Evolutionary conservation across 2,888 invertebrate species (phyloP).

Genomic region (Nemotelus pantherinus): DNA sequence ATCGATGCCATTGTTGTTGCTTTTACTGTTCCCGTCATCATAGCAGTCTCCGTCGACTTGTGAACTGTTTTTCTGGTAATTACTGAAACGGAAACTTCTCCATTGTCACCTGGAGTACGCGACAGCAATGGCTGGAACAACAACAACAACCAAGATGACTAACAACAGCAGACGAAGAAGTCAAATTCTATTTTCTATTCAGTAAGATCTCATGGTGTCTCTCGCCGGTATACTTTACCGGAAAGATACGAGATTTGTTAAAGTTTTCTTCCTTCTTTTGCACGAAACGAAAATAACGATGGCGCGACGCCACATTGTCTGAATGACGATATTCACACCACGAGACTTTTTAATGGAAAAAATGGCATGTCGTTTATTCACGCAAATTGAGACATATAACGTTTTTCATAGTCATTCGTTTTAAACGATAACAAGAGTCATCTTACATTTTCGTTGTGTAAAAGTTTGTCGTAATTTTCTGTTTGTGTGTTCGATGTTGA

Average conservation of each 20-base stretch:
- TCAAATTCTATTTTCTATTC: background rate
- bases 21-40: background rate
- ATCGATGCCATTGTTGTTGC: conserved; percentile 4
- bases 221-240: background rate
- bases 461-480: too few species aligned
- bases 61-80: conserved; percentile 41
- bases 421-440: conserved; percentile 31
- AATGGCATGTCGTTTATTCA: conserved; percentile 38
- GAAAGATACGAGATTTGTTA: conserved; percentile 1
- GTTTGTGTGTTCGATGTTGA: too few species aligned
- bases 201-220: background rate
- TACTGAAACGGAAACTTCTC: conserved; percentile 41
- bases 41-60: background rate
- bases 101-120: conserved; percentile 36
- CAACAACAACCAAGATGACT: too few species aligned
- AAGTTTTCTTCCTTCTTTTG: background rate
- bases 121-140: background rate
- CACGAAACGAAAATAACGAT: too few species aligned
- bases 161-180: too few species aligned
- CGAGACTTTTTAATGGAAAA: conserved; percentile 32
- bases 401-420: conserved; percentile 22
- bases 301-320: conserved; percentile 36
- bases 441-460: background rate
- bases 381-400: conserved; percentile 32
- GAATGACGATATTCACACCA: conserved; percentile 34